Evolutionary conservation across 1,140 invertebrate species (phyloP), one percentile per base, ranked within the genome.

Genomic region (Caenorhabditis briggsae): DNA sequence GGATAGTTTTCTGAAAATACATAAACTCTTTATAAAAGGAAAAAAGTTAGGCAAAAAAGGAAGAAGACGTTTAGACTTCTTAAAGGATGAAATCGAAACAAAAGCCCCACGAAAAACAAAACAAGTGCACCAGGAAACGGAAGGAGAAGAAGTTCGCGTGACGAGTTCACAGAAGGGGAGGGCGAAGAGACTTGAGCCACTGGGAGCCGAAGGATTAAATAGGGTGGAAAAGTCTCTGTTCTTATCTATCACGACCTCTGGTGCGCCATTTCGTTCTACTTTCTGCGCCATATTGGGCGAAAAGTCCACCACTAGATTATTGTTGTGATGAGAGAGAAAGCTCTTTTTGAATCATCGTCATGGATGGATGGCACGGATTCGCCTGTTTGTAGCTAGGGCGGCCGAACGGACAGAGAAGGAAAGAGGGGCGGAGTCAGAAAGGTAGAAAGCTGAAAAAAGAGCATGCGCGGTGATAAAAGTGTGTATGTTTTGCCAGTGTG

Each of bases 161-260:
- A 43, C 70, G 33, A 78, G 70, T 70, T 70, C 64, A 70, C 41
- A 33, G 33, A 33, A 33, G 33, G 33, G 33, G 33, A 33, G 33
- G 33, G 33, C 33, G 33, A 33, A 43, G 50, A 78, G 70, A 78
- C 8, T 78, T 78, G 70, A 78, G 20, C 33, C 53, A 78, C 46
- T 78, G 43, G 50, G 43, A 20, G 18, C 43, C 9, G 46, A 78
- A 78, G 46, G 46, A 78, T 78, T 78, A 78, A 78, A 78, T 78
- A 78, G 70, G 70, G 70, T 78, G 70, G 70, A 78, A 78, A 78
- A 50, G 18, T 78, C 70, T 50, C 25, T 53, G 70, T 78, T 78
- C 70, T 78, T 78, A 78, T 78, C 70, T 78, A 20, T 50, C 41
- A 70, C 70, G n/a, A 78, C 70, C n/a, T 43, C 46, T 33, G 33